Conservation (phyloP, 2,113 vertebrate species). For the Urocynchramus pylzowi region DNA sequence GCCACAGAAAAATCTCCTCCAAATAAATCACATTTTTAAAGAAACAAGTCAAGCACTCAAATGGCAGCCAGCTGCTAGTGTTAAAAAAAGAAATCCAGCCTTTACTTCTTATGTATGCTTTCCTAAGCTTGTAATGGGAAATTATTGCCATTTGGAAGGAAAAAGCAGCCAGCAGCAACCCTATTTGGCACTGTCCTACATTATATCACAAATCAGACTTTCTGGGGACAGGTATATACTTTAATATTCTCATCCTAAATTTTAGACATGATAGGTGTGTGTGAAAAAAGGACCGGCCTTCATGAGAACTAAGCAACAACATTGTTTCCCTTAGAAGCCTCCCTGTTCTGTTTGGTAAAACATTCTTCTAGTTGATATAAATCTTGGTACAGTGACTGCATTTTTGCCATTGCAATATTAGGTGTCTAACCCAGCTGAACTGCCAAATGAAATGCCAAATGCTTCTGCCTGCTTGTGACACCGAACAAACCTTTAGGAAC, state of each 20-base stretch:
- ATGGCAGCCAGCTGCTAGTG: neutral
- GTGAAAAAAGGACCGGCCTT: neutral
- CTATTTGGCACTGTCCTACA: neutral
- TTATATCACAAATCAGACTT: neutral
- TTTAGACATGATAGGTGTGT: neutral
- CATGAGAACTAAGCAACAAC: neutral
- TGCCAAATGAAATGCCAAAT: neutral
- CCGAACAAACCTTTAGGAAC: neutral
- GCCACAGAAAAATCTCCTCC: conserved; percentile 45
- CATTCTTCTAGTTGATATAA: neutral
- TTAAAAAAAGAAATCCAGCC: conserved; percentile 4
- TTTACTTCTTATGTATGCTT: neutral
- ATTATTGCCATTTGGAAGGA: neutral
- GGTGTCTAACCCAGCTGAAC: neutral
- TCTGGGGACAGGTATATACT: neutral
- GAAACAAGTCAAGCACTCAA: conserved; percentile 34
- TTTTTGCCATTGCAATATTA: neutral
- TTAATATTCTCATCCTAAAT: neutral
- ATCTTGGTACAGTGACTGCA: neutral
- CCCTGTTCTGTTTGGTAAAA: neutral
- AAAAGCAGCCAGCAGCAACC: neutral
- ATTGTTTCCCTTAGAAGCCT: neutral
- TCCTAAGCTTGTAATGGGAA: neutral
- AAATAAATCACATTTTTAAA: conserved; percentile 55
- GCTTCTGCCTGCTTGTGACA: neutral